These are phyloP conservation scores for Tetranychus cinnabarinus DNA, from an alignment of 1,140 invertebrate species.

Conservation along the genomic window DNA sequence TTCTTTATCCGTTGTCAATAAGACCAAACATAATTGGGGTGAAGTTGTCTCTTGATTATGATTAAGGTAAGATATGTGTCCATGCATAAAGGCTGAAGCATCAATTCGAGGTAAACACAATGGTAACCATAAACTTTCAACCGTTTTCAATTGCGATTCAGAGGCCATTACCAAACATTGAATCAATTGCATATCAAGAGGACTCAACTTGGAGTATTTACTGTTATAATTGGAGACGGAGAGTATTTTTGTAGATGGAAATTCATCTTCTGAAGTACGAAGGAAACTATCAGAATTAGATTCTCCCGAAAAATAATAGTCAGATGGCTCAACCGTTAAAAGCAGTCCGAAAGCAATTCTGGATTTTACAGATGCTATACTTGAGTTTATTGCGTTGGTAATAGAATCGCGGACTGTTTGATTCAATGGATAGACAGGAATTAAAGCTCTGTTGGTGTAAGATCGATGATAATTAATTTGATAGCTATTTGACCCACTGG, in stretches of 20 bases:
- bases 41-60: not conserved
- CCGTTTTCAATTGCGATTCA: conserved; percentile 4
- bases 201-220: conserved; percentile 4
- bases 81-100: conserved; percentile 7
- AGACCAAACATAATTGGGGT: conserved; percentile 3
- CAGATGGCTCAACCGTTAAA: not conserved
- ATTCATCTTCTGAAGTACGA: not conserved
- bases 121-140: conserved; percentile 10
- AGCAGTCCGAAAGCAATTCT: conserved; percentile 3
- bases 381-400: conserved; percentile 3
- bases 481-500: not conserved
- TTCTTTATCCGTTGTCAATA: conserved; percentile 8
- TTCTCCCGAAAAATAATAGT: not conserved
- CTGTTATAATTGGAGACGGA: conserved; percentile 5
- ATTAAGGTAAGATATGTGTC: conserved; percentile 9
- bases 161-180: conserved; percentile 4
- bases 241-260: conserved; percentile 1
- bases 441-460: conserved; percentile 1
- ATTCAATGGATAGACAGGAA: conserved; percentile 4
- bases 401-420: conserved; percentile 2
- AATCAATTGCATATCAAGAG: conserved; percentile 8
- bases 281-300: not conserved
- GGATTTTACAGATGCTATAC: not conserved
- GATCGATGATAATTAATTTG: not conserved
- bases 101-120: conserved; percentile 10